Base-by-base conservation (phyloP, 1,140 invertebrate species). In the Leptopilina boulardi region DNA sequence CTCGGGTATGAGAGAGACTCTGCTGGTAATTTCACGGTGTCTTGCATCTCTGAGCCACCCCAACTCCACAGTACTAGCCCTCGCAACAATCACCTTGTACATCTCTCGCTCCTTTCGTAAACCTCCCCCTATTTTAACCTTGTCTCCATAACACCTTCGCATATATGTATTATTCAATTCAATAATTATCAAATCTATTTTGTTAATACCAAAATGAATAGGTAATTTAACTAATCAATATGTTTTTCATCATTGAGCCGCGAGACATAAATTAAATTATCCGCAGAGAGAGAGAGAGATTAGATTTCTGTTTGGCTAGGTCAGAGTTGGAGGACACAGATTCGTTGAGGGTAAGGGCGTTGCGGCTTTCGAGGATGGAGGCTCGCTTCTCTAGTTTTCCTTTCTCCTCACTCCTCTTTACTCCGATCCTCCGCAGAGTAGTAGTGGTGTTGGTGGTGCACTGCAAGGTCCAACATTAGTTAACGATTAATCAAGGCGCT, bases 401-500 rank as follows among this genome's bases (percentile, higher is more conserved):
- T 81, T 83, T 82, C 82, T 81, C 75, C 73, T 77, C 77, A 54
- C 76, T 76, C 66, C 76, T 42, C 77, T 72, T 77, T 77, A 71
- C 81, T 83, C 84, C 75, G 76, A 79, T 83, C 82, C 83, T 84
- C 81, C 74, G 80, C 76, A 77, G 74, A 9, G 34, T 38, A 9
- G 34, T 38, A 9, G 34, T 38, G 6, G 30, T 34, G 30, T 2
- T 34, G 30, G 30, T 85, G 84, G 81, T 84, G 84, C 87, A 87
- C 89, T 88, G 89, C 86, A 87, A 89, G 89, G 88, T 91, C 88
- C 89, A 90, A 90, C 89, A 91, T 91, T 91, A 91, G 89, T 91
- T 91, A 91, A 91, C 90, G 90, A 91, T 91, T 91, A 91, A 91
- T 91, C 89, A 90, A 91, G 89, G 90, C 89, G 89, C 89, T 90